Conservation (phyloP, 1,140 invertebrate genomes). For the Neuroterus valhalla region DNA sequence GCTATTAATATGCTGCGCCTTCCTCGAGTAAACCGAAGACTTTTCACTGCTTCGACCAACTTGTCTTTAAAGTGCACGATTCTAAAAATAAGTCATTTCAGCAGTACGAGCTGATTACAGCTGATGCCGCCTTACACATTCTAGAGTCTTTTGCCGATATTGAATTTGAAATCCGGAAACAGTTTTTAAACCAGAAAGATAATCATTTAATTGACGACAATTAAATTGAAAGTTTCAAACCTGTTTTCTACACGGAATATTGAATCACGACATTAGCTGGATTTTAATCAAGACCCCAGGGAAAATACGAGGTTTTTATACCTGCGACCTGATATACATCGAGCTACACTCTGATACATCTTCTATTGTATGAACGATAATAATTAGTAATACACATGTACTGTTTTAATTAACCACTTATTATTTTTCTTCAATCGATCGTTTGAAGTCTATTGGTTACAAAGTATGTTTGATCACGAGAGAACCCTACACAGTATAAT, state of each 20-base stretch:
- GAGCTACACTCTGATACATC: not conserved
- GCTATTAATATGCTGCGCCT: conserved; percentile 25
- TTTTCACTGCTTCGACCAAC: conserved; percentile 8
- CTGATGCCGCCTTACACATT: conserved; percentile 14
- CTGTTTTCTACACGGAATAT: no score
- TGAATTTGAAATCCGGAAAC: no score
- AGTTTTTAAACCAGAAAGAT: no score
- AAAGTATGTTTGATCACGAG: conserved; percentile 34
- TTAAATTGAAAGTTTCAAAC: no score
- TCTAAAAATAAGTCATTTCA: conserved; percentile 5
- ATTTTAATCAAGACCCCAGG: no score
- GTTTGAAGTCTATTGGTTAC: conserved; percentile 3
- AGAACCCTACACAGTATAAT: conserved; percentile 39
- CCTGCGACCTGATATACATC: no score
- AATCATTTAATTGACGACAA: no score
- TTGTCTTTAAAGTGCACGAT: conserved; percentile 14
- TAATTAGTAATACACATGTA: not conserved
- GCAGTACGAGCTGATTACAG: conserved; percentile 2
- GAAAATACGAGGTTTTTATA: no score
- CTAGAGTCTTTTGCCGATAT: not conserved
- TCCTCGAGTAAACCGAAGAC: conserved; percentile 7
- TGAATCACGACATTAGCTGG: no score
- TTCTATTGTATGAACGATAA: not conserved
- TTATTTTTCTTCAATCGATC: conserved; percentile 1
- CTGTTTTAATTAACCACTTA: not conserved